Conservation (phyloP, 2,888 invertebrate species). For the Craniophora ligustri region DNA sequence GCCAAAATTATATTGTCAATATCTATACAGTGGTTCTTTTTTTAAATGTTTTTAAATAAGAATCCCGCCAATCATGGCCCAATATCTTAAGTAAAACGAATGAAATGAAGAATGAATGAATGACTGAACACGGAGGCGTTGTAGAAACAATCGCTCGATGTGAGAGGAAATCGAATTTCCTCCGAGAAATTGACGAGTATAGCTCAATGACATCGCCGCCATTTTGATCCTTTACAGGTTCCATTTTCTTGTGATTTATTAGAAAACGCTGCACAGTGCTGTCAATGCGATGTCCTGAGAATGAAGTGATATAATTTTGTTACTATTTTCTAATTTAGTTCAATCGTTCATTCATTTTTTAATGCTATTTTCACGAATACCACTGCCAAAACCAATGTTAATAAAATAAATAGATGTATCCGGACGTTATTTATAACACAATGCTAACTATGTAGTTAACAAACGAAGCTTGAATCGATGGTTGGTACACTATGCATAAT, state of each 20-base stretch:
- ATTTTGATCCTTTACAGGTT: conserved; percentile 34
- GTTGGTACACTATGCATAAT: too few species aligned
- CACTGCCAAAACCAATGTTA: too few species aligned
- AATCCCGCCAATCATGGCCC: conserved; percentile 32
- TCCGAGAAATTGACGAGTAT: conserved; percentile 53
- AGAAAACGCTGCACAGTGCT: background rate
- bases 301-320: too few species aligned
- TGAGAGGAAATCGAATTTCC: conserved; percentile 58
- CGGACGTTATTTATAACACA: too few species aligned
- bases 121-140: conserved; percentile 49
- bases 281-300: background rate
- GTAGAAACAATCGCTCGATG: conserved; percentile 54
- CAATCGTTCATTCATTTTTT: too few species aligned
- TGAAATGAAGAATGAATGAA: conserved; percentile 47
- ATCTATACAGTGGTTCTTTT: too few species aligned
- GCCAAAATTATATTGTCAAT: too few species aligned
- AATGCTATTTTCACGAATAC: too few species aligned
- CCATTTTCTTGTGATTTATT: conserved; percentile 37
- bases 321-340: too few species aligned
- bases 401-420: too few species aligned
- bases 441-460: too few species aligned
- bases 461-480: too few species aligned
- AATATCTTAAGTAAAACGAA: conserved; percentile 38
- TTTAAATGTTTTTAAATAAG: conserved; percentile 34
- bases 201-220: conserved; percentile 45